Evolutionary conservation across 1,140 invertebrate genomes (phyloP), one percentile per base, ranked within the genome.

Genomic region (Samia ricini): DNA sequence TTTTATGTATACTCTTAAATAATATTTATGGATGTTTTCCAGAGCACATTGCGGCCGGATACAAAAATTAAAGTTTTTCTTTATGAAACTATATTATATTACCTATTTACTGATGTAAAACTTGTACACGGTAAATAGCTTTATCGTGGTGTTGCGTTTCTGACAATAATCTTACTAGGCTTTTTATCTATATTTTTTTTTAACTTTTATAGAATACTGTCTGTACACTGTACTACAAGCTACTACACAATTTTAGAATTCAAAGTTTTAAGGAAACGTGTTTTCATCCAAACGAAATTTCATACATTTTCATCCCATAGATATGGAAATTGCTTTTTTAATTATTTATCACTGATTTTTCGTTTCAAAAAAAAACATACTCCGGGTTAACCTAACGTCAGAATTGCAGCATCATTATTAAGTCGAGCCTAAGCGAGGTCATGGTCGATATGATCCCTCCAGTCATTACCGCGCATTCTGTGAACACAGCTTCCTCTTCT

Each of bases 11-110:
- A 42, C 33, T 10, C 33, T 42, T 42, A 36, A 12, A 42, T n/a
- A n/a, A n/a, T 42, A 42, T 42, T 42, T 42, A 42, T 42, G 33
- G 4, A 42, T 61, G 73, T 82, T 87, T 85, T 87, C 85, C 81
- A 82, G 62, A 83, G 76, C 85, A 88, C 81, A 79, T 56, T 73
- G 69, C 68, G 72, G 54, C 59, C 74, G 79, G 76, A 79, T 77
- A 74, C 73, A 64, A 61, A 29, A 64, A n/a, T n/a, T n/a, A 10
- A 29, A 29, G n/a, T 2, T 20, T 56, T 69, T 59, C 10, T 15
- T 42, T 49, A 55, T 59, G 64, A 64, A 70, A 72, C 52, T 72
- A 18, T 67, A 72, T 66, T 54, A n/a, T n/a, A n/a, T n/a, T n/a
- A n/a, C n/a, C n/a, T n/a, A n/a, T n/a, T 63, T 63, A 60, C 48